Evolutionary conservation across 2,113 vertebrate species (phyloP).

Genomic region (Chascanopsetta lugubris): DNA sequence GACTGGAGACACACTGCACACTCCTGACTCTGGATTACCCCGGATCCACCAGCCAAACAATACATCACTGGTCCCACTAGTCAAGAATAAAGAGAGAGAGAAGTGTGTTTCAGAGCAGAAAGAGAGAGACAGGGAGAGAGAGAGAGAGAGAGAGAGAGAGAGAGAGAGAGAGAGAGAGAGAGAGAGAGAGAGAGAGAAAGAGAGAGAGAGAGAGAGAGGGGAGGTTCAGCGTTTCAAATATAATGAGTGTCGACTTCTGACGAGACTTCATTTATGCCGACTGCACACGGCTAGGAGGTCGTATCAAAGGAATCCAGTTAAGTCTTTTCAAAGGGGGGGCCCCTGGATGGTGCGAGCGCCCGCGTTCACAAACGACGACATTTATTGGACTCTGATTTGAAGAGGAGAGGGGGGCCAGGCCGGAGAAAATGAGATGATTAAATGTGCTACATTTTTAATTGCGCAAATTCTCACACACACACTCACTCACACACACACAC

Average conservation of each 20-base stretch:
- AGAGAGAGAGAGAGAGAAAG: slow-evolving; percentile 21
- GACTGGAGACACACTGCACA: slow-evolving; percentile 31
- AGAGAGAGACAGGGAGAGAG: slow-evolving; percentile 23
- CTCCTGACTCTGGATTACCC: slow-evolving; percentile 46
- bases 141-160: slow-evolving; percentile 29
- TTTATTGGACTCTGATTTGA: slow-evolving; percentile 61
- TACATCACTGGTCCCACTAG: slow-evolving; percentile 33
- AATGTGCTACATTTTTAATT: slow-evolving; percentile 67
- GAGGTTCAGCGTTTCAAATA: slow-evolving; percentile 61
- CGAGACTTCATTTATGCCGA: slow-evolving; percentile 67
- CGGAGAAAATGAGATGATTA: slow-evolving; percentile 64
- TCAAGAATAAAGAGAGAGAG: slow-evolving; percentile 29
- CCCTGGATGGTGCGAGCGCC: slow-evolving; percentile 48
- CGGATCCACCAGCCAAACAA: slow-evolving; percentile 44
- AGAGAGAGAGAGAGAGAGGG: slow-evolving; percentile 20
- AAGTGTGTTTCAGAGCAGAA: slow-evolving; percentile 18
- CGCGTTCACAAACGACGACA: slow-evolving; percentile 54
- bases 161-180: slow-evolving; percentile 16
- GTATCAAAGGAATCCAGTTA: slow-evolving; percentile 74
- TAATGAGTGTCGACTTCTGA: slow-evolving; percentile 70
- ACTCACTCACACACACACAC: slow-evolving; percentile 46
- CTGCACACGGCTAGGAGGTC: slow-evolving; percentile 46
- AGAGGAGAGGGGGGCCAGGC: slow-evolving; percentile 43
- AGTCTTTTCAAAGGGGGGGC: slow-evolving; percentile 62
- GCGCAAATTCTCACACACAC: slow-evolving; percentile 54